Percentiles rank a stretch among this genome's conserved stretches.
phyloP scores from a whole-genome alignment of 2,888 invertebrate genomes.

The Rhaphigaster nebulosa region DNA sequence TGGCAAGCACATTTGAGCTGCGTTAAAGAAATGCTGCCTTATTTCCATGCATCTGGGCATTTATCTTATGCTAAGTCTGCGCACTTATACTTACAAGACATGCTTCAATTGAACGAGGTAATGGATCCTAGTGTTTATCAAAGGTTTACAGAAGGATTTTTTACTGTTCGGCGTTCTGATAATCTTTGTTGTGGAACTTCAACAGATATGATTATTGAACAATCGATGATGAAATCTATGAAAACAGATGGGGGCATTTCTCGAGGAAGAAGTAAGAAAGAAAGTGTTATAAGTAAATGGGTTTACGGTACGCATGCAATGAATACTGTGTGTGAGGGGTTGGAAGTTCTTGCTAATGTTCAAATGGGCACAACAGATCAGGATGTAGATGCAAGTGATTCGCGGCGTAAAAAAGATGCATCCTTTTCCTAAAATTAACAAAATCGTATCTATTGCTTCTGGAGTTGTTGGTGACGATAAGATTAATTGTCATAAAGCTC shows the following conservation, averaged over 20 bases:
- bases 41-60: constrained; percentile 64
- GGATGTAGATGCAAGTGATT: not conserved
- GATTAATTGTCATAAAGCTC: not conserved
- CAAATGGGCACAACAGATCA: not conserved
- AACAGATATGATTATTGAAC: not conserved
- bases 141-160: constrained; percentile 65
- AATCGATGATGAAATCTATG: not conserved
- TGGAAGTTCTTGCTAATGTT: not conserved
- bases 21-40: not conserved
- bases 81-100: constrained; percentile 66
- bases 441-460: not conserved
- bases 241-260: not conserved
- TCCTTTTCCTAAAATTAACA: not conserved
- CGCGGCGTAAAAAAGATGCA: not conserved
- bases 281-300: not conserved
- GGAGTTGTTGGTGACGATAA: not conserved
- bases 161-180: not conserved
- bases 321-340: too few relatives aligned
- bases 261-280: not conserved
- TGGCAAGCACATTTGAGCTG: not conserved
- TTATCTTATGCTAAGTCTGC: too few relatives aligned
- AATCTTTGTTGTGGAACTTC: not conserved
- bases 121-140: not conserved
- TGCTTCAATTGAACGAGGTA: constrained; percentile 65
- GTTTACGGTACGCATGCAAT: not conserved